Evolutionary conservation across 37 sponge, comb jelly and placozoan species (phyloP).

Genomic region (Tethya wilhelma): DNA sequence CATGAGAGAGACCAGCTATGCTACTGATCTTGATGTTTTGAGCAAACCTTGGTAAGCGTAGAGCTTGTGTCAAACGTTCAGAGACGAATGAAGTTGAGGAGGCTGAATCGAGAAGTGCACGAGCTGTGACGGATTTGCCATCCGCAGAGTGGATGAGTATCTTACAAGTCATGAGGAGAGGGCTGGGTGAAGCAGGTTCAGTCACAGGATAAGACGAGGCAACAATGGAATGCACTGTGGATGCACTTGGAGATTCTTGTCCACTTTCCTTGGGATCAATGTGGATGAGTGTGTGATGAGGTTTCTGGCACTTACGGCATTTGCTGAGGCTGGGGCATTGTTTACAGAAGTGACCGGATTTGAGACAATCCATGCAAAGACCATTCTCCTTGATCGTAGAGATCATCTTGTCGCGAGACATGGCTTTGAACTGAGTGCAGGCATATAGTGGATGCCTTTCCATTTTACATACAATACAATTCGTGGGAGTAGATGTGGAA

Average conservation of each 20-base stretch:
- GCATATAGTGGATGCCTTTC: slow-evolving; percentile 7
- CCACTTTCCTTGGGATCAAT: too few relatives aligned
- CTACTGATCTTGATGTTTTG: too few relatives aligned
- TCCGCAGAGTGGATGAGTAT: too few relatives aligned
- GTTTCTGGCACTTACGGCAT: not conserved
- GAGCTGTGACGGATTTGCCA: too few relatives aligned
- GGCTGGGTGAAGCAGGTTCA: not conserved
- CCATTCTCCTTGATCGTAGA: not conserved
- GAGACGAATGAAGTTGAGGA: too few relatives aligned
- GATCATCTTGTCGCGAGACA: slow-evolving; percentile 6
- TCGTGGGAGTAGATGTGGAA: not conserved
- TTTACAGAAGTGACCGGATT: slow-evolving; percentile 14
- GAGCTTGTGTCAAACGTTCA: too few relatives aligned
- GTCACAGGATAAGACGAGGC: slow-evolving; percentile 4
- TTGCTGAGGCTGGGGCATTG: not conserved
- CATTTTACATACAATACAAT: not conserved
- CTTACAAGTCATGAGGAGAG: too few relatives aligned
- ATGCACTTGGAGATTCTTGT: too few relatives aligned
- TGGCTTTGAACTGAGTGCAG: slow-evolving; percentile 15
- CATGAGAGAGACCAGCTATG: too few relatives aligned
- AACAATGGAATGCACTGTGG: slow-evolving; percentile 4
- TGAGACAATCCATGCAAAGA: slow-evolving; percentile 16
- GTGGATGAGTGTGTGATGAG: too few relatives aligned
- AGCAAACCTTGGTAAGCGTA: too few relatives aligned
- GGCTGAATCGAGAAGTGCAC: too few relatives aligned